phyloP scores from a whole-genome alignment of 2,113 vertebrate species.

The Siniperca chuatsi region DNA sequence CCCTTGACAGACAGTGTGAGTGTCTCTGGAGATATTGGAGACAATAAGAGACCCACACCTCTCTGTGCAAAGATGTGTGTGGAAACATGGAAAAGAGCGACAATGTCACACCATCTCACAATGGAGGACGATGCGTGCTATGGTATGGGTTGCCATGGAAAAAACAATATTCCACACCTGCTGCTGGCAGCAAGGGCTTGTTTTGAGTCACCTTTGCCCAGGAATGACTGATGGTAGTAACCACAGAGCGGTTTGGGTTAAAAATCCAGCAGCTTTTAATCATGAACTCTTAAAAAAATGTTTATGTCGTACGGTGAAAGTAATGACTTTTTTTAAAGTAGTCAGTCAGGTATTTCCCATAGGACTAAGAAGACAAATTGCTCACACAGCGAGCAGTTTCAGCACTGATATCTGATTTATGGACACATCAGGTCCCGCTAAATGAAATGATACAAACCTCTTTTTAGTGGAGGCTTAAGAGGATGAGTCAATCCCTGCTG shows the following conservation, averaged over 20 bases:
- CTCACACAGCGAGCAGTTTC: constrained; percentile 15
- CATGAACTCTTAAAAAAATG: not conserved
- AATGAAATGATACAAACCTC: constrained; percentile 43
- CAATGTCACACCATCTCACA: not conserved
- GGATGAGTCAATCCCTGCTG: not conserved
- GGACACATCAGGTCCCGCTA: not conserved
- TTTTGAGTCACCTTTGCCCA: constrained; percentile 32
- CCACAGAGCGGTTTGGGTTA: not conserved
- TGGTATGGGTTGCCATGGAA: constrained; percentile 61
- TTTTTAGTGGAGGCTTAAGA: constrained; percentile 15
- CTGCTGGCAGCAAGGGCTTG: not conserved
- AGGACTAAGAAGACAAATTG: constrained; percentile 35
- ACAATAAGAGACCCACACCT: constrained; percentile 9
- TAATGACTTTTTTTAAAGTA: constrained; percentile 30
- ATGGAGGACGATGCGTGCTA: not conserved
- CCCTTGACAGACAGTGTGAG: constrained; percentile 65
- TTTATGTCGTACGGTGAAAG: constrained; percentile 3
- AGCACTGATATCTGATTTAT: constrained; percentile 48
- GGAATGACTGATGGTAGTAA: not conserved
- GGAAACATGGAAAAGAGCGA: not conserved
- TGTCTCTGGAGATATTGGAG: constrained; percentile 36
- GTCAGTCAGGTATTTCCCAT: constrained; percentile 44
- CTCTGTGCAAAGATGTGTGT: not conserved
- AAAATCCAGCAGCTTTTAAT: constrained; percentile 28
- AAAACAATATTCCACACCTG: constrained; percentile 22